phyloP scores from a whole-genome alignment of 2,797 vertebrate genomes.

The Takifugu ocellatus region DNA sequence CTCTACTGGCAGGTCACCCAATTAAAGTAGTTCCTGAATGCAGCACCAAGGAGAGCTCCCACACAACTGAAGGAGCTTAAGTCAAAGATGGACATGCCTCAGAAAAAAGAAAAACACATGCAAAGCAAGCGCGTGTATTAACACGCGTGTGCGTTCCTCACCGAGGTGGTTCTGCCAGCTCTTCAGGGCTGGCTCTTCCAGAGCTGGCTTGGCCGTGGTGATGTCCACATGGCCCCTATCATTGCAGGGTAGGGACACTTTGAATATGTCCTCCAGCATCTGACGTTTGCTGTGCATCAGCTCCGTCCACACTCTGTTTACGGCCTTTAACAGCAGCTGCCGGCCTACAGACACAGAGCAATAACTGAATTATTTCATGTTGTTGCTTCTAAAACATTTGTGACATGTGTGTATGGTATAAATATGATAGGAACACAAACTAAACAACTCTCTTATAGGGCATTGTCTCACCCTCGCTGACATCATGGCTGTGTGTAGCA shows the following conservation, averaged over 20 bases:
- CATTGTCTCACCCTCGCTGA: constrained; percentile 86
- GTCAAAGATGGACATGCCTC: not conserved
- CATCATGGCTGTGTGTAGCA: constrained; percentile 86
- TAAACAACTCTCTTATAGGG: not conserved
- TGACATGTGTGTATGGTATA: too few relatives aligned
- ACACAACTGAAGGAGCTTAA: not conserved
- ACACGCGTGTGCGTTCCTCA: constrained; percentile 56
- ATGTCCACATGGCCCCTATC: constrained; percentile 96
- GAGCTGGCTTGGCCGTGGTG: constrained; percentile 79
- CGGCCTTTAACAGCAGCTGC: constrained; percentile 95
- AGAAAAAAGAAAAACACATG: not conserved
- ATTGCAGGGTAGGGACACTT: constrained; percentile 91
- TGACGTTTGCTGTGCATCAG: constrained; percentile 96
- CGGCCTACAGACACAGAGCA: constrained; percentile 75
- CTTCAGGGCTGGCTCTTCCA: constrained; percentile 92
- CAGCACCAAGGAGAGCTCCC: constrained; percentile 6
- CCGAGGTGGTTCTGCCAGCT: constrained; percentile 98
- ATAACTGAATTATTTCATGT: too few relatives aligned
- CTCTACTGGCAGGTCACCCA: not conserved
- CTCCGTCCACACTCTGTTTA: constrained; percentile 97
- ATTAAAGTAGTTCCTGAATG: not conserved
- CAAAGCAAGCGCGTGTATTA: not conserved
- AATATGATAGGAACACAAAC: not conserved
- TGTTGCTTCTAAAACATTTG: not conserved
- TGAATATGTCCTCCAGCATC: constrained; percentile 93